Base-by-base conservation (phyloP, 1,140 invertebrate species). In the Drosophila kikkawai region DNA sequence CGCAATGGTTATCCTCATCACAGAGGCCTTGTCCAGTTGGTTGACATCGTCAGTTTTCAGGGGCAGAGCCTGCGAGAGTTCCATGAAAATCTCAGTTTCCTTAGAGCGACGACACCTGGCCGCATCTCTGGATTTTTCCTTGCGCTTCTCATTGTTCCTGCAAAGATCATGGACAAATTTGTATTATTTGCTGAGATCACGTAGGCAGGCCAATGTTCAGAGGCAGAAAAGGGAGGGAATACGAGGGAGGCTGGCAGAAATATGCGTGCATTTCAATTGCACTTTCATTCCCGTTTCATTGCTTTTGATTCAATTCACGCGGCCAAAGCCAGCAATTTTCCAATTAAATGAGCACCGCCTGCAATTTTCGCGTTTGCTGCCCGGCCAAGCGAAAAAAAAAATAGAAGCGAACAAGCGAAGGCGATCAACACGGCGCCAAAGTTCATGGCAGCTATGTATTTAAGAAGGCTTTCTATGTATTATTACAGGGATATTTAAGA, bases 121-220 rank as follows among this genome's bases (percentile, higher is more conserved):
- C 4, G 98, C 98, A 93, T 99, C 97, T 51, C 98, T 95, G 1
- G 98, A 99, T 90, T 99, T 98, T 93, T 99, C 98, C 93, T 99
- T 99, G n/a, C 98, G 95, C 83, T 98, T 97, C 93, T 99, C 98
- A 93, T 98, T 97, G 91, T 97, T 98, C 95, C 97, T 98, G 93
- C n/a, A 94, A 94, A 87, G 77, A 51, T 48, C 64, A 44, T 5
- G 29, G 32, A 39, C 19, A 60, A 53, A 69, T 77, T 64, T 37
- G 26, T 53, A 80, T 75, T 51, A 61, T 65, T 55, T 55, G 58
- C 50, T 63, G 36, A 47, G 70, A 86, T 79, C 85, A 88, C 85
- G 85, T 88, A 88, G 81, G 53, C 53, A 91, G 75, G 13, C 53
- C 80, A 77, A 48, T 44, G 32, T 7, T 13, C 15, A 11, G 22